Base-by-base conservation (phyloP, 2,888 invertebrate species). In the Trimorus sp. region DNA sequence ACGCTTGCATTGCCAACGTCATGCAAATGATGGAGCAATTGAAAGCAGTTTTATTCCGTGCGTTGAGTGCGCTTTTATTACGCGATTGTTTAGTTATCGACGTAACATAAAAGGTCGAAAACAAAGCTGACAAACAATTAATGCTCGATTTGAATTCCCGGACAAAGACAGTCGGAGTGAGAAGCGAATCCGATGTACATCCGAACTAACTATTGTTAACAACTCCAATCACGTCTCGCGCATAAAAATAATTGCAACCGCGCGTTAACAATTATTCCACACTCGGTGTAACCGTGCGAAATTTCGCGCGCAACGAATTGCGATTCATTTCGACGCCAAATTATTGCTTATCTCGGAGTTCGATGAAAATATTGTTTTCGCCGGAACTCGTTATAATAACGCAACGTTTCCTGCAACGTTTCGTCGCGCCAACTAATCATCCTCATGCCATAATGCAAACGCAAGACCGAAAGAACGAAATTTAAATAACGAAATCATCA, bases 41-140 rank as follows among this genome's bases (percentile, higher is more conserved):
- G 49, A 49, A 63, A 40, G 11, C 9, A 40, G 11, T 40, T 40
- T 40, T 11, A 40, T 63, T 63, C 6, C 38, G 51, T 38, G 49
- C 49, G 37, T 51, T 63, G 37, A 49, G 45, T 15, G 49, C 51
- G 38, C 9, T 63, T 63, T 36, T 63, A 63, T 51, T 49, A 63
- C 63, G 37, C 51, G 49, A 63, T 63, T 63, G 63, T 63, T 63
- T 51, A 63, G 63, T 63, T 63, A 63, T 63, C 63, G 63, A 9
- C 51, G 49, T 11, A 15, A 36, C 38, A 37, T 63, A 49, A 63
- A 63, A 63, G 49, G 49, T 63, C 9, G 49, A 63, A 63, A 38
- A 63, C 51, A 63, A 63, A 15, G 63, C 26, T 7, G 16, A 38
- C 14, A 7, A 51, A 63, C 63, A 63, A 63, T 63, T 51, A 63